Evolutionary conservation across 2,888 invertebrate species (phyloP).

Genomic region (Diaperis boleti): DNA sequence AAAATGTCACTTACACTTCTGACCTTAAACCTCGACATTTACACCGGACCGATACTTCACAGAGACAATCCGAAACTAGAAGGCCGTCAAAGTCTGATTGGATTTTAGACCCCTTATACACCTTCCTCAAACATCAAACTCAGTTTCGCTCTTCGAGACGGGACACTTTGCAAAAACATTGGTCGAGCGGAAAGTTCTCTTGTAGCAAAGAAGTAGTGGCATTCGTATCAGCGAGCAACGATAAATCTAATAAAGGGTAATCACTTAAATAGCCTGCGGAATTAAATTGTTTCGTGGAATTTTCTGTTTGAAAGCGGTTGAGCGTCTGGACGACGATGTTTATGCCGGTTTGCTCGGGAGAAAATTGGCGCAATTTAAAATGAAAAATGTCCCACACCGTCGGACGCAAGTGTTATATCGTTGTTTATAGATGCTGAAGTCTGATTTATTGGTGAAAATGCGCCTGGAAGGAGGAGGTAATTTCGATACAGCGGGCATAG

Average conservation of each 20-base stretch:
- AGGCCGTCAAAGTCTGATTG: slow-evolving; percentile 40
- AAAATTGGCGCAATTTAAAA: slow-evolving; percentile 52
- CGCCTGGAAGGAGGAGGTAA: not conserved
- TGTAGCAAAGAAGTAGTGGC: slow-evolving; percentile 13
- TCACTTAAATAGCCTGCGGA: slow-evolving; percentile 42
- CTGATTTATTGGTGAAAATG: slow-evolving; percentile 33
- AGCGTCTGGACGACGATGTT: slow-evolving; percentile 33
- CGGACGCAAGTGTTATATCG: slow-evolving; percentile 50
- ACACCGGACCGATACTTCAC: not conserved
- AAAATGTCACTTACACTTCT: too few species aligned
- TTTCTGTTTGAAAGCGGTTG: slow-evolving; percentile 35
- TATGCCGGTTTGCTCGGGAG: slow-evolving; percentile 18
- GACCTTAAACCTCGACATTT: slow-evolving; percentile 25
- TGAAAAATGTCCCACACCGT: slow-evolving; percentile 50
- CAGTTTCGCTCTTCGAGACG: slow-evolving; percentile 53
- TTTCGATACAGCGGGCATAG: slow-evolving; percentile 6
- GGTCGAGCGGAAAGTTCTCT: slow-evolving; percentile 12
- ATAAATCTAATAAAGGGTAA: slow-evolving; percentile 45
- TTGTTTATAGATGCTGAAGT: slow-evolving; percentile 47
- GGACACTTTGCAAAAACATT: not conserved
- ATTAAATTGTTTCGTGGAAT: slow-evolving; percentile 39
- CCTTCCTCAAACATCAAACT: slow-evolving; percentile 44
- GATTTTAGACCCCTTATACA: slow-evolving; percentile 41
- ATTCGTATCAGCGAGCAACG: slow-evolving; percentile 35
- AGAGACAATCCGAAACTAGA: slow-evolving; percentile 2